Base-by-base conservation (phyloP, 2,113 vertebrate genomes). In the Ailuropoda melanoleuca region DNA sequence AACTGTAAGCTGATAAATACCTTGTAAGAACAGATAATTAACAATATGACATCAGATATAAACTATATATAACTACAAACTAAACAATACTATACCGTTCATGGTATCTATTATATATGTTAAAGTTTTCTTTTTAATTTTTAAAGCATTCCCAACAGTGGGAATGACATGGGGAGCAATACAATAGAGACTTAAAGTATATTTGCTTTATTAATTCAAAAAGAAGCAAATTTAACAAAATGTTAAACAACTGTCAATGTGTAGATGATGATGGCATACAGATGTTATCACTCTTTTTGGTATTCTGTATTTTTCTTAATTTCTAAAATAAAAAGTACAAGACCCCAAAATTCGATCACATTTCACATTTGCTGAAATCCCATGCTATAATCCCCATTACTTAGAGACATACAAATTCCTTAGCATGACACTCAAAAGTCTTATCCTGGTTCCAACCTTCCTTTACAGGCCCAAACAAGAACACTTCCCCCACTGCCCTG, bases 341-440 rank as follows among this genome's bases (percentile, higher is more conserved):
- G 11, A 62, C 1, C 8, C 11, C 3, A 46, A 95, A 85, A 81
- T 53, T 4, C 81, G 4, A 66, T 29, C 58, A 43, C 9, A 58
- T 46, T 89, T 75, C 56, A 86, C 37, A 82, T 68, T 56, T 95
- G 70, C 60, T 96, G 24, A 92, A 97, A 97, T 80, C 17, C 17
- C 55, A 80, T 53, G 56, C 60, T 93, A 55, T 83, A 64, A 43
- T 46, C 48, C 23, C 85, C 72, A 84, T 78, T 85, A 75, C 31
- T 13, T 26, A 90, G 15, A 62, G 6, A 83, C 19, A 72, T 39
- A 23, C 34, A 86, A 77, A 88, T 75, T 85, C 19, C 24, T 84
- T 34, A 72, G 50, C 26, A 58, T 48, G 18, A 87, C 10, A 39
- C 31, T 92, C 23, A 46, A 60, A 31, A 95, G 80, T 89, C 55